Evolutionary conservation across 2,113 vertebrate genomes (phyloP).

Genomic region (Dipodomys stephensi): DNA sequence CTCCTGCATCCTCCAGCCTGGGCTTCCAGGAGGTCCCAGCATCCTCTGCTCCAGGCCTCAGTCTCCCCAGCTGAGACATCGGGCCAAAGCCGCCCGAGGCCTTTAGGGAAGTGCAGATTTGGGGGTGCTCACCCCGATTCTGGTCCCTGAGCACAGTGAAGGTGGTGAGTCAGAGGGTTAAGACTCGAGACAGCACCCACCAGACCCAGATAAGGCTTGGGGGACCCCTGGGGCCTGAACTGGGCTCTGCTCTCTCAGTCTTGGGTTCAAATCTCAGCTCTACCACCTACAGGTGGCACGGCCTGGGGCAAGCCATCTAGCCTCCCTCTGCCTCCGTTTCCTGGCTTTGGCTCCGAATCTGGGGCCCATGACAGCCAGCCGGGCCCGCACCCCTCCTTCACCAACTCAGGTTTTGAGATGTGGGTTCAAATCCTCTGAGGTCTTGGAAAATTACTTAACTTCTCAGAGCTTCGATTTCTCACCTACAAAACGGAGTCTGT

Average conservation of each 20-base stretch:
- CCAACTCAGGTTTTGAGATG: background rate
- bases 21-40: too few species aligned
- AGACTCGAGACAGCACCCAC: background rate
- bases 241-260: background rate
- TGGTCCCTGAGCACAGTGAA: fast-evolving
- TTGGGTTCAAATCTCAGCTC: background rate
- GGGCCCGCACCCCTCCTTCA: too few species aligned
- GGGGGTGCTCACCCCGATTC: background rate
- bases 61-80: fast-evolving
- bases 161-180: background rate
- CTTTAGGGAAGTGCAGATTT: too few species aligned
- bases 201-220: too few species aligned
- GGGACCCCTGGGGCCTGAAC: background rate
- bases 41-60: background rate
- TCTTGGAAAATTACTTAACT: background rate
- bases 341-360: background rate
- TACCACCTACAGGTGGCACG: background rate
- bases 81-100: background rate
- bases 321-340: conserved; percentile 37
- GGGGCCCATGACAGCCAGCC: too few species aligned
- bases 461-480: background rate
- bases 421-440: background rate
- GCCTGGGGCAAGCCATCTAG: background rate
- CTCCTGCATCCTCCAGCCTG: too few species aligned
- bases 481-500: background rate